phyloP scores from a whole-genome alignment of 2,888 invertebrate genomes.

The Oscheius sp. region DNA sequence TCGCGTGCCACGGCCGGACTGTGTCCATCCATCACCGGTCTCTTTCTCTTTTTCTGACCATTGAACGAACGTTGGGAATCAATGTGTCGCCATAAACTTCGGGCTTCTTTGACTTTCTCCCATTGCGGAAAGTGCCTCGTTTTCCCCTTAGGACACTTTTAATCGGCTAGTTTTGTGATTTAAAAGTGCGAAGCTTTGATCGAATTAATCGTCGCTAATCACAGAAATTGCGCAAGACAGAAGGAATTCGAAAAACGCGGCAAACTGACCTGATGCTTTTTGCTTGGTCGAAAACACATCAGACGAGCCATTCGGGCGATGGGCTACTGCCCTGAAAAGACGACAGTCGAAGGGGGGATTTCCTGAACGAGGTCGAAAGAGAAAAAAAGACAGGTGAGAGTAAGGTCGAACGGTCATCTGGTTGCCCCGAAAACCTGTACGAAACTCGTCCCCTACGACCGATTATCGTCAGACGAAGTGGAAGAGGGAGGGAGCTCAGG shows the following conservation, averaged over 20 bases:
- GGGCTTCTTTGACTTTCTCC: no score
- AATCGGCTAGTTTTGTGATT: not conserved
- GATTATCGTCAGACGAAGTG: conserved; percentile 19
- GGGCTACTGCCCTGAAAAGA: not conserved
- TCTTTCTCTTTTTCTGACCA: conserved; percentile 4
- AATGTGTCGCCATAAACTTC: conserved; percentile 6
- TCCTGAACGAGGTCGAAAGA: conserved; percentile 4
- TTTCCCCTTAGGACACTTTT: not conserved
- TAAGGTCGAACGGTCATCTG: conserved; percentile 21
- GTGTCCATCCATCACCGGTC: no score
- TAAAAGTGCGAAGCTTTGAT: not conserved
- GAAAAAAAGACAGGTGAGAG: not conserved
- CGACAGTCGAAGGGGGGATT: not conserved
- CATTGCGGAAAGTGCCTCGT: conserved; percentile 10
- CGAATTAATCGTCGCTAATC: conserved; percentile 12
- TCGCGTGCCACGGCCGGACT: no score
- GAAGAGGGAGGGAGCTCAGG: not conserved
- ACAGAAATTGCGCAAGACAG: not conserved
- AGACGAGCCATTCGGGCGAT: conserved; percentile 22
- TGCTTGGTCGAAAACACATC: conserved; percentile 30
- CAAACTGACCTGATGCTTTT: conserved; percentile 9
- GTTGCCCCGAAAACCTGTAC: conserved; percentile 24
- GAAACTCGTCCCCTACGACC: conserved; percentile 25
- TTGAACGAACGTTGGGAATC: not conserved
- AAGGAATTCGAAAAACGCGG: not conserved